Evolutionary conservation across 2,797 vertebrate species (phyloP).

Genomic region (Masticophis lateralis): DNA sequence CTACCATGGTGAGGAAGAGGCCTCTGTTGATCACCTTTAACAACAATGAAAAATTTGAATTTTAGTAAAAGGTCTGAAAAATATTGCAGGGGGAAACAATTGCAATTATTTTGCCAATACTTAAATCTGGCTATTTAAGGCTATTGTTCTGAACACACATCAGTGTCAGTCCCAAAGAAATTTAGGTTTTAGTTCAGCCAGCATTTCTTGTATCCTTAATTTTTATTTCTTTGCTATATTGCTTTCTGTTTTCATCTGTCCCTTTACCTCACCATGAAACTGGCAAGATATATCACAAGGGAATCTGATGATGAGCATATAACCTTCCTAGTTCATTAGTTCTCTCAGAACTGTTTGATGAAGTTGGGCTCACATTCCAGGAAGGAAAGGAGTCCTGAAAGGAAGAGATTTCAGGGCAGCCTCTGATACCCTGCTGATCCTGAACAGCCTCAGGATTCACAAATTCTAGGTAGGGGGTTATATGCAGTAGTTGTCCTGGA

Average conservation of each 20-base stretch:
- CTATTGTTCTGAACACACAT: background rate
- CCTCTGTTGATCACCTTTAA: constrained; percentile 18
- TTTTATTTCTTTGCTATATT: background rate
- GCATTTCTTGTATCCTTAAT: background rate
- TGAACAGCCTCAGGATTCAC: background rate
- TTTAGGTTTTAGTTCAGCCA: background rate
- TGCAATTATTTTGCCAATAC: background rate
- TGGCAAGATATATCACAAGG: background rate
- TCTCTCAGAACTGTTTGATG: background rate
- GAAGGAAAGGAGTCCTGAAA: background rate
- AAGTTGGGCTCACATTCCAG: background rate
- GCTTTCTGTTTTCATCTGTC: background rate
- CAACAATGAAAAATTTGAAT: background rate
- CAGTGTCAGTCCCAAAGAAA: background rate
- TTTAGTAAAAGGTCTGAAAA: background rate
- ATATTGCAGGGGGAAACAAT: background rate
- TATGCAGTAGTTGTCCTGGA: background rate
- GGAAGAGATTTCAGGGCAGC: background rate
- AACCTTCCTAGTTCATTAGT: background rate
- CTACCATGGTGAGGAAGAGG: background rate
- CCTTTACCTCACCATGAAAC: background rate
- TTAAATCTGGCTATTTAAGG: background rate
- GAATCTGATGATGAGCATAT: background rate
- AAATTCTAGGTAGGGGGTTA: background rate
- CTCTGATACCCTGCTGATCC: background rate